Conservation (phyloP, 2,797 vertebrate species). For the Denticeps clupeoides region DNA sequence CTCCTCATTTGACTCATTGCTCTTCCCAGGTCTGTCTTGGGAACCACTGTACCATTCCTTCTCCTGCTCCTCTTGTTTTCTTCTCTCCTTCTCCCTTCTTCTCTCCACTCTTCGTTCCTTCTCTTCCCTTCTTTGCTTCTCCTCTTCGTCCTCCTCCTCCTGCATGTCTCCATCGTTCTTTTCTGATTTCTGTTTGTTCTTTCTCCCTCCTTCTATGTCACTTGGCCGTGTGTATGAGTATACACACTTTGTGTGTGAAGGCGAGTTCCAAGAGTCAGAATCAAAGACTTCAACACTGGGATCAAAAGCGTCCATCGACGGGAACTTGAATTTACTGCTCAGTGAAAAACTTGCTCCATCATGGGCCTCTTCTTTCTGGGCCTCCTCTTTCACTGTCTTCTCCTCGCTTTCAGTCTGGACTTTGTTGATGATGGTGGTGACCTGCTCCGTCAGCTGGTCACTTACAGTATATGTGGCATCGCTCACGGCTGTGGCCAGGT, state of each 20-base stretch:
- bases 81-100: not conserved
- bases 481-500: constrained; percentile 69
- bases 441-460: constrained; percentile 82
- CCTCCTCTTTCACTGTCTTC: constrained; percentile 5
- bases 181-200: constrained; percentile 8
- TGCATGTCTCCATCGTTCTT: constrained; percentile 18
- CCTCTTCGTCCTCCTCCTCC: constrained; percentile 14
- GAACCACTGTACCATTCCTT: not conserved
- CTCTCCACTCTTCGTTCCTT: too few relatives aligned
- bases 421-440: constrained; percentile 74
- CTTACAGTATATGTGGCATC: constrained; percentile 76
- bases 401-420: constrained; percentile 57
- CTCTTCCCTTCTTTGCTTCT: not conserved
- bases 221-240: not conserved
- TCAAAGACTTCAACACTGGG: too few relatives aligned
- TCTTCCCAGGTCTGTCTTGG: too few relatives aligned
- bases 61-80: not conserved
- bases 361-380: constrained; percentile 8
- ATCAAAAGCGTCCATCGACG: too few relatives aligned
- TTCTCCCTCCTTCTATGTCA: constrained; percentile 5
- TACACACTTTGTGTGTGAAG: not conserved
- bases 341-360: too few relatives aligned
- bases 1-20: not conserved
- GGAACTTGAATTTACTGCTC: too few relatives aligned
- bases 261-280: too few relatives aligned